phyloP scores from a whole-genome alignment of 2,797 vertebrate genomes.

The Peromyscus nudipes region DNA sequence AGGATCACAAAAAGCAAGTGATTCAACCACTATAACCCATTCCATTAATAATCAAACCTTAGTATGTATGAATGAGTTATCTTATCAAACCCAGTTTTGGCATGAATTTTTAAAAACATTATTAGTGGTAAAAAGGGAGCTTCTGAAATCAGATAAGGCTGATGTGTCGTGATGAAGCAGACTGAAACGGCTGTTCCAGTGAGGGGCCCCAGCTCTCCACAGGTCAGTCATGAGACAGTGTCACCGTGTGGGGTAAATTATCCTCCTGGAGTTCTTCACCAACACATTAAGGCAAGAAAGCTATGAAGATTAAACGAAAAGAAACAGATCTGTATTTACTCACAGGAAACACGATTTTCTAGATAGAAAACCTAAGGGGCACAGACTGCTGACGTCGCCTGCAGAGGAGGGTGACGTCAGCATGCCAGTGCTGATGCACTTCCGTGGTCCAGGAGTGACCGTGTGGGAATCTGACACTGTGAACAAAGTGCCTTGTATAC shows the following conservation, averaged over 20 bases:
- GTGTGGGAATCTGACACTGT: neutral
- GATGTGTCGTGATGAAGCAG: rapidly evolving
- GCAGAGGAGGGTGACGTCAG: neutral
- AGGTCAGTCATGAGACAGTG: neutral
- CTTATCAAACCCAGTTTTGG: neutral
- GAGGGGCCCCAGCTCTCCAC: neutral
- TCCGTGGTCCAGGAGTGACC: neutral
- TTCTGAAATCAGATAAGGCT: neutral
- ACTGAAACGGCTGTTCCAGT: neutral
- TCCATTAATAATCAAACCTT: neutral
- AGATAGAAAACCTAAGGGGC: neutral
- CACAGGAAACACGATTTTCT: neutral
- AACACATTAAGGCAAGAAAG: neutral
- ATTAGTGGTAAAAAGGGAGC: neutral
- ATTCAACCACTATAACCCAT: neutral
- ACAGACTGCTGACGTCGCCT: neutral
- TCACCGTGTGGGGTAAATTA: too few relatives aligned
- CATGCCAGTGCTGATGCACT: too few relatives aligned
- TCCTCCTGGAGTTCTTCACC: neutral
- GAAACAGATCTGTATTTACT: neutral
- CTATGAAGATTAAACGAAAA: neutral
- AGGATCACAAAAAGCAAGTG: too few relatives aligned
- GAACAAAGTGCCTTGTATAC: neutral
- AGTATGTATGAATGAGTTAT: neutral
- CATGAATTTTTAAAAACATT: neutral